These are phyloP conservation scores for Danaus chrysippus DNA, from an alignment of 2,888 invertebrate genomes.

Conservation along the genomic window DNA sequence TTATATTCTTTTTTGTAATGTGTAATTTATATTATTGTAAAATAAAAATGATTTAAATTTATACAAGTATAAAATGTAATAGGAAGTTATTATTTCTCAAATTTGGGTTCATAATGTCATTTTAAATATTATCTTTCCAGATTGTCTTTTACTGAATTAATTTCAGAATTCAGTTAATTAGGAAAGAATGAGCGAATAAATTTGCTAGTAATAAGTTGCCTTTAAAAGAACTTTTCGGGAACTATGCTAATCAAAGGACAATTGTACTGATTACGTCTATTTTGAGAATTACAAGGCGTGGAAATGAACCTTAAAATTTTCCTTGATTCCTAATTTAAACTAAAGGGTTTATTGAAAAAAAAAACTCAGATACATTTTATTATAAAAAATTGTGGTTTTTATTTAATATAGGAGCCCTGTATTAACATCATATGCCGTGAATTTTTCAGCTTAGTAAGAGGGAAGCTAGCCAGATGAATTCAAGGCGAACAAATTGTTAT, in stretches of 20 bases:
- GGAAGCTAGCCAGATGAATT: conserved; percentile 12
- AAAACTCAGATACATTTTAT: no score
- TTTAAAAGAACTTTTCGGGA: conserved; percentile 41
- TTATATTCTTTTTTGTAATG: no score
- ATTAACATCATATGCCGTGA: conserved; percentile 32
- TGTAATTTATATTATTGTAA: no score
- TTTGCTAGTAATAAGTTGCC: conserved; percentile 37
- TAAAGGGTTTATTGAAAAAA: no score
- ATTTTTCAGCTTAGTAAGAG: conserved; percentile 17
- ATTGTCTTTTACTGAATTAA: conserved; percentile 32
- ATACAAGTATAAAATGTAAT: no score
- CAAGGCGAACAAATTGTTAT: conserved; percentile 15
- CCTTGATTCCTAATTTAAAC: conserved; percentile 5
- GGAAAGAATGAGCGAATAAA: conserved; percentile 40
- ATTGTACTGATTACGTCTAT: conserved; percentile 41
- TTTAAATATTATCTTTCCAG: conserved; percentile 7
- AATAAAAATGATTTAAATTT: no score
- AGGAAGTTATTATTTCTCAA: background rate
- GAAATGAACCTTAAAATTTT: conserved; percentile 17
- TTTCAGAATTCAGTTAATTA: conserved; percentile 39
- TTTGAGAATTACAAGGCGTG: conserved; percentile 21
- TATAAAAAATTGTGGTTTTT: no score
- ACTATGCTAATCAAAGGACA: conserved; percentile 47
- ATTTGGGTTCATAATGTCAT: background rate
- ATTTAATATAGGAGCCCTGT: conserved; percentile 34